A percentile compares a stretch with the other conserved stretches of the same genome.
Conservation (phyloP, 2,113 vertebrate species). For the Beaufortia kweichowensis region DNA sequence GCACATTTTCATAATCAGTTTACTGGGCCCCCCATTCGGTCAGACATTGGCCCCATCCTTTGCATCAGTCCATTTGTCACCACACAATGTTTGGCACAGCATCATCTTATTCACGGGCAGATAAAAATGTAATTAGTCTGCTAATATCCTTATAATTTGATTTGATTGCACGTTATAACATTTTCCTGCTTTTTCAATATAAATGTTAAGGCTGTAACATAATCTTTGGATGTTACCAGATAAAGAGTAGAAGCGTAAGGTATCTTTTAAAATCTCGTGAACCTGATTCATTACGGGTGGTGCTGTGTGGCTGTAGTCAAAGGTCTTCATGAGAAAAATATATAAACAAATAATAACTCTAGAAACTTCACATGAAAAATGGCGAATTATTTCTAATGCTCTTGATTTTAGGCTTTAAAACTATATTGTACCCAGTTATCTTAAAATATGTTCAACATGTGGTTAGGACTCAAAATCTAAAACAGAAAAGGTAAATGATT, state of each 20-base stretch:
- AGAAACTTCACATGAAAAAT: too few relatives aligned
- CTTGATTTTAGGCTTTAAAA: too few relatives aligned
- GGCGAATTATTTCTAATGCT: too few relatives aligned
- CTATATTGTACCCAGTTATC: background rate
- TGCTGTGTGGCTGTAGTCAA: background rate
- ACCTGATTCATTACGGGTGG: too few relatives aligned
- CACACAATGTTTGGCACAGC: conserved; percentile 52
- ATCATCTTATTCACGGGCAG: conserved; percentile 47
- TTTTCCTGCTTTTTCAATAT: conserved; percentile 2
- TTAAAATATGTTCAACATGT: background rate
- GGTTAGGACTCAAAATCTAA: background rate
- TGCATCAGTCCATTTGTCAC: conserved; percentile 53
- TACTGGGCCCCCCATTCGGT: conserved; percentile 57
- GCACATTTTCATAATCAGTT: conserved; percentile 59
- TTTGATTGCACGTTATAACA: conserved; percentile 24
- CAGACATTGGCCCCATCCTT: conserved; percentile 63
- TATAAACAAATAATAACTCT: too few relatives aligned
- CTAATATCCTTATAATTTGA: conserved; percentile 48
- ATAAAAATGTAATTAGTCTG: conserved; percentile 48
- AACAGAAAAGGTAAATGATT: background rate
- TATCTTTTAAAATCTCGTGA: background rate
- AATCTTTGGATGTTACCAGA: background rate
- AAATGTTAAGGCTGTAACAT: background rate
- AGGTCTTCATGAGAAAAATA: too few relatives aligned
- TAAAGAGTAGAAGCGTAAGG: background rate